phyloP scores from a whole-genome alignment of 2,888 invertebrate species.

The Eristalinus aeneus region DNA sequence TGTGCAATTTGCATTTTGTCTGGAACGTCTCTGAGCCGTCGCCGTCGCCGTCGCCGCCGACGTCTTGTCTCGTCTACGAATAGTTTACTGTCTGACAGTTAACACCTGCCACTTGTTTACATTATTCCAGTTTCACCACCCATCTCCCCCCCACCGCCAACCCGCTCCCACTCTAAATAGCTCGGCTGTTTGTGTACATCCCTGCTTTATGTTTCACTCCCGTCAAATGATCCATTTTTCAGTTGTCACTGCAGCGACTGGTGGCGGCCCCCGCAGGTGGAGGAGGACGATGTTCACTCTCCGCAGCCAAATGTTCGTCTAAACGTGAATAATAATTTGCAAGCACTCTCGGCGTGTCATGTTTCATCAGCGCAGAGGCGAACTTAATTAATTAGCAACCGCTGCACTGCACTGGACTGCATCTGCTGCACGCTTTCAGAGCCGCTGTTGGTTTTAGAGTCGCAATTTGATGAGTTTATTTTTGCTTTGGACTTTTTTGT shows the following conservation, averaged over 20 bases:
- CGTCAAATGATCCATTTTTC: conserved; percentile 55
- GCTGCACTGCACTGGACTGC: conserved; percentile 21
- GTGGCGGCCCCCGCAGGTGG: conserved; percentile 37
- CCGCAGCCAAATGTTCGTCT: conserved; percentile 9
- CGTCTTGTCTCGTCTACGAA: conserved; percentile 33
- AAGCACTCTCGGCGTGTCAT: conserved; percentile 38
- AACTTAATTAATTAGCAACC: conserved; percentile 50
- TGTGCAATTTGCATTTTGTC: conserved; percentile 37
- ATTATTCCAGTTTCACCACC: conserved; percentile 17
- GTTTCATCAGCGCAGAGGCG: conserved; percentile 25
- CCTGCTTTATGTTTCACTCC: conserved; percentile 7
- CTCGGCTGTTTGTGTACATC: background rate
- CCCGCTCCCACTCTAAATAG: too few relatives aligned
- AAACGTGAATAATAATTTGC: conserved; percentile 40
- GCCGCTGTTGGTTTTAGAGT: background rate
- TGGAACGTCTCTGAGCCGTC: background rate
- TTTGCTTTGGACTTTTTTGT: background rate
- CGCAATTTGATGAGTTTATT: background rate
- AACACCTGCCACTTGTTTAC: conserved; percentile 58
- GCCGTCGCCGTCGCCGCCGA: background rate
- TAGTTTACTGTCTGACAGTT: conserved; percentile 54
- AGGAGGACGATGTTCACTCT: background rate
- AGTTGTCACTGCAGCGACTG: conserved; percentile 34
- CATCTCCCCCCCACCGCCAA: too few relatives aligned
- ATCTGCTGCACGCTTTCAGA: conserved; percentile 9